Base-by-base conservation (phyloP, 2,888 invertebrate species). In the Maniola hyperantus region DNA sequence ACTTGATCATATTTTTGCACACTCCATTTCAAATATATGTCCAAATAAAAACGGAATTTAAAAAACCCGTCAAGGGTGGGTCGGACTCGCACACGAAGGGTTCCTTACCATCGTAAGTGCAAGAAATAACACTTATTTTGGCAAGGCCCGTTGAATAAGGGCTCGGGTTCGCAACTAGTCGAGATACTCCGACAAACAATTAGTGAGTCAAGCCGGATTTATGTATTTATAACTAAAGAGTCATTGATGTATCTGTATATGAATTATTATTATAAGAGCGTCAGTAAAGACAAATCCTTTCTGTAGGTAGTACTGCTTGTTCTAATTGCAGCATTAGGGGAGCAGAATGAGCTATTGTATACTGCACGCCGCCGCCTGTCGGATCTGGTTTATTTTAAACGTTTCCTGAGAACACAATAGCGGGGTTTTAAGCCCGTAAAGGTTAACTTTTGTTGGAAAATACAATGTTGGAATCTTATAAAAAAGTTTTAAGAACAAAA, bases 271-370 rank as follows among this genome's bases (percentile, higher is more conserved):
- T 20, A 51, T 18, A 20, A 36, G 20, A 18, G 62, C 87, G 84
- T 88, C 87, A 87, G 79, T 74, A 79, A 78, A 80, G 85, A 88
- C 85, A 87, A 89, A 89, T 88, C 86, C 81, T 84, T 86, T 84
- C 81, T 80, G 79, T 81, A 80, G 79, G 80, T 81, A 80, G 79
- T 83, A 82, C 83, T 83, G 82, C 80, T 81, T 78, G 77, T 80
- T 83, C 83, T 89, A 88, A 89, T 89, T 89, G 87, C 83, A 84
- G 83, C 81, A 88, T 89, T 86, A 87, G 83, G 79, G 78, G 78
- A 81, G 78, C 77, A 77, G 79, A 85, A 84, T 83, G 83, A 87
- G 83, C 83, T 87, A 87, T 87, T 88, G 84, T 87, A 83, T 76
- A 76, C 65, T 63, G 54, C 55, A 73, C 72, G 66, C 65, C 79